A percentile compares a stretch with the other conserved stretches of the same genome.
Conservation (phyloP, 2,113 vertebrate species). For the Dasyurus viverrinus region DNA sequence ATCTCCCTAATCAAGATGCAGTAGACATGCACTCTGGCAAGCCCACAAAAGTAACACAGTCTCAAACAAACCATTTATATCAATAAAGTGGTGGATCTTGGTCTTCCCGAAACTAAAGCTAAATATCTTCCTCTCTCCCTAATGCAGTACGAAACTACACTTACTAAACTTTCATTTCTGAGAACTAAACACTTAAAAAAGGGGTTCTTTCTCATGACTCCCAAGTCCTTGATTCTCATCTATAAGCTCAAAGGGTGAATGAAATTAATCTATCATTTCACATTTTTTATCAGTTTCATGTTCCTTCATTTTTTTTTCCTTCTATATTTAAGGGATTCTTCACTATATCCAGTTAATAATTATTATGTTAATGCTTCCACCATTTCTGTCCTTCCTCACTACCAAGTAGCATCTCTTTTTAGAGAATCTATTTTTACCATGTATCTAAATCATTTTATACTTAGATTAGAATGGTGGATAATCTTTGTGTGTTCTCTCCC, state of each 20-base stretch:
- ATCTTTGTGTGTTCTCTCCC: neutral
- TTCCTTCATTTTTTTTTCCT: neutral
- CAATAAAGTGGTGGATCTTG: constrained; percentile 13
- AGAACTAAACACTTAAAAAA: neutral
- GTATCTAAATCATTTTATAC: neutral
- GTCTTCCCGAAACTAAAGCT: neutral
- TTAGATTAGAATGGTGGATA: neutral
- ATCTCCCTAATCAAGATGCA: constrained; percentile 57
- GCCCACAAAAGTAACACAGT: neutral
- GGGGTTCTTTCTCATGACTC: neutral
- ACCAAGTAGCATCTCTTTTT: neutral
- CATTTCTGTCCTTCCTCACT: neutral
- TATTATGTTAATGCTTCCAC: neutral
- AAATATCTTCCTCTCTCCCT: neutral
- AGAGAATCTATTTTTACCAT: neutral
- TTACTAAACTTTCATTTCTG: neutral
- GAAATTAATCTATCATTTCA: neutral
- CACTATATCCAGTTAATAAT: neutral
- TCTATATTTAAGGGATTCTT: neutral
- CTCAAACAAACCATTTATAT: constrained; percentile 24
- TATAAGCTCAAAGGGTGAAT: neutral
- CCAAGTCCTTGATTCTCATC: neutral
- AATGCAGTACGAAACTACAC: neutral
- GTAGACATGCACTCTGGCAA: constrained; percentile 24
- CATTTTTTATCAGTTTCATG: neutral